Evolutionary conservation across 2,888 invertebrate species (phyloP).

Genomic region (Euzophera pinguis): DNA sequence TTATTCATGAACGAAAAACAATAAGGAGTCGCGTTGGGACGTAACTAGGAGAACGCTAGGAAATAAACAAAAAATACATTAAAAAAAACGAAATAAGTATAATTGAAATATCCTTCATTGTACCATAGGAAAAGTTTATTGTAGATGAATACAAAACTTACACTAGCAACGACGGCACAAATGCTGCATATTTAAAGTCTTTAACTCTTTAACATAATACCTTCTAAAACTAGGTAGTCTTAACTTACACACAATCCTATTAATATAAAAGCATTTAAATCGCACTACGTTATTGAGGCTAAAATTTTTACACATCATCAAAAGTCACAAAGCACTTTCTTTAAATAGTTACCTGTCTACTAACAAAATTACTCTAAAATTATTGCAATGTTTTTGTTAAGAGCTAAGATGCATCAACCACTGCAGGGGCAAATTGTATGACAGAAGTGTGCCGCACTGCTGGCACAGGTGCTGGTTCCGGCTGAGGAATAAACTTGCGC

Average conservation of each 20-base stretch:
- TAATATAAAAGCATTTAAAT: neutral
- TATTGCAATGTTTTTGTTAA: conserved; percentile 14
- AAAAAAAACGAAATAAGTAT: neutral
- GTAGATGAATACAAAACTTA: conserved; percentile 24
- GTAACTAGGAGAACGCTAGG: too few species aligned
- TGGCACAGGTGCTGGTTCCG: conserved; percentile 66
- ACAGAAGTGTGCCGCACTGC: conserved; percentile 82
- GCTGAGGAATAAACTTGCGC: conserved; percentile 87
- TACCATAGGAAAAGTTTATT: conserved; percentile 11
- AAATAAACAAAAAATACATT: neutral
- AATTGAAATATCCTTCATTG: neutral
- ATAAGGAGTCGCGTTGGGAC: too few species aligned
- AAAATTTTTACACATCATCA: conserved; percentile 16
- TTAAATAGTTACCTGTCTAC: conserved; percentile 14
- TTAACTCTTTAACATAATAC: conserved; percentile 23
- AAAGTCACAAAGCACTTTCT: conserved; percentile 32
- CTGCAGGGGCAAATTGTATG: conserved; percentile 90
- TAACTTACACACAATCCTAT: neutral
- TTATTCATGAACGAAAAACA: too few species aligned
- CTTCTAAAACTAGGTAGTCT: conserved; percentile 8
- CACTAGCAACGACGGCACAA: conserved; percentile 27
- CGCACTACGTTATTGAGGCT: conserved; percentile 17
- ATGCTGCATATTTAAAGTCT: conserved; percentile 51
- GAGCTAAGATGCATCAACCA: conserved; percentile 64
- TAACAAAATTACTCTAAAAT: neutral